These are phyloP conservation scores for Cataglyphis albicans DNA, from an alignment of 2,888 invertebrate species.

Conservation along the genomic window DNA sequence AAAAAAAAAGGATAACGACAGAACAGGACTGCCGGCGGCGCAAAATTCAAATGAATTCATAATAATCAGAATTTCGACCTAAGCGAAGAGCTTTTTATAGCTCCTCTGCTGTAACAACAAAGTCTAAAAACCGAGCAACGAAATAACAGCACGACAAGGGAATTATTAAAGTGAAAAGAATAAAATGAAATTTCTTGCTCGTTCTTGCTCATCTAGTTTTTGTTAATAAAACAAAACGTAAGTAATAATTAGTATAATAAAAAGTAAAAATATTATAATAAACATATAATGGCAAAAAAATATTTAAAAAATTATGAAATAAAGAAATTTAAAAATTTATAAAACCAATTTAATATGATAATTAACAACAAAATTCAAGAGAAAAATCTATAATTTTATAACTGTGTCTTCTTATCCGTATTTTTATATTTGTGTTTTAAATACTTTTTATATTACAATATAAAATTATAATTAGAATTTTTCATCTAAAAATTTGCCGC, in stretches of 20 bases:
- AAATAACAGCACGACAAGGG: constrained; percentile 3
- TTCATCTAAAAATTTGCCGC: neutral
- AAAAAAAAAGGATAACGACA: constrained; percentile 29
- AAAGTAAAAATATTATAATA: neutral
- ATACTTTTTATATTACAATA: neutral
- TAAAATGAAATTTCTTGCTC: neutral
- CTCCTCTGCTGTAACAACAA: constrained; percentile 13
- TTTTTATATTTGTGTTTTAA: neutral
- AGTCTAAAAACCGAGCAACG: neutral
- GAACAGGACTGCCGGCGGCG: constrained; percentile 21
- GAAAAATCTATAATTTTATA: neutral
- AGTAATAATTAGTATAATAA: neutral
- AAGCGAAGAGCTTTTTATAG: constrained; percentile 34
- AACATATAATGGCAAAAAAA: neutral
- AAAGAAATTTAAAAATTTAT: neutral
- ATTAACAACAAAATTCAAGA: neutral
- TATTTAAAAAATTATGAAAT: constrained; percentile 2
- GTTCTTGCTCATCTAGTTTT: neutral
- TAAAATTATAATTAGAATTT: neutral
- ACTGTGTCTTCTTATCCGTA: neutral
- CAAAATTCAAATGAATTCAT: constrained; percentile 64
- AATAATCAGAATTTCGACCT: constrained; percentile 53
- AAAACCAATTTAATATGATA: neutral
- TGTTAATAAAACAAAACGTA: neutral
- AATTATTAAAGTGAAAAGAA: neutral